phyloP scores from a whole-genome alignment of 2,797 vertebrate species.

The Bradypodion pumilum region DNA sequence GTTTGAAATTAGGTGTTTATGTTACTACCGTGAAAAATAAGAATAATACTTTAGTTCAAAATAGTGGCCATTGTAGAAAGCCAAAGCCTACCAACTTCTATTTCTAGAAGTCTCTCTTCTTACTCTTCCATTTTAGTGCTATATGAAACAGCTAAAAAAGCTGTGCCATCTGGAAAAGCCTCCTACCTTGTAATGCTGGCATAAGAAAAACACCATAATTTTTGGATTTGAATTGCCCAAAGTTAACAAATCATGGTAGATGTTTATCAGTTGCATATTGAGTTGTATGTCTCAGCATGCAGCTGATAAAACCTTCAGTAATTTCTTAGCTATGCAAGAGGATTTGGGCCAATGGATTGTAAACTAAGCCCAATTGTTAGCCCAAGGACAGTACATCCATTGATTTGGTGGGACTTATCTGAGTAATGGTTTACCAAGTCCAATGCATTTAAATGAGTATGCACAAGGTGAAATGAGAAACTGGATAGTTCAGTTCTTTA shows the following conservation, averaged over 20 bases:
- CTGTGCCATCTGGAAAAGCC: neutral
- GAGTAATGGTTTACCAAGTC: neutral
- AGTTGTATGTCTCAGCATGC: too few species aligned
- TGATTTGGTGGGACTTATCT: neutral
- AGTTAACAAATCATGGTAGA: too few species aligned
- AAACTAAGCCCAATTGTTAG: neutral
- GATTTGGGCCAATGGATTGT: too few species aligned
- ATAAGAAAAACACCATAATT: too few species aligned
- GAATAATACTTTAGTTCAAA: neutral
- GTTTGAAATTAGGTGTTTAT: neutral
- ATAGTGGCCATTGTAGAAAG: neutral
- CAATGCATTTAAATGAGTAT: neutral
- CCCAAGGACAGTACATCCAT: neutral
- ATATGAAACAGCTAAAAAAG: neutral
- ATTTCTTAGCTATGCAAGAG: too few species aligned
- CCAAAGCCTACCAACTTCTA: neutral
- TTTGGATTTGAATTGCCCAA: too few species aligned
- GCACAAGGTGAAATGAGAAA: too few species aligned
- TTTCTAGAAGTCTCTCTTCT: neutral
- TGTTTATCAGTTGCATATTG: too few species aligned
- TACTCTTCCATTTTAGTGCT: neutral
- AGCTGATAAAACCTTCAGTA: too few species aligned
- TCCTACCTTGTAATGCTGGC: too few species aligned
- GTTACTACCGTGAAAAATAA: neutral
- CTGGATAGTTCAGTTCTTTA: too few species aligned